Base-by-base conservation (phyloP, 2,113 vertebrate genomes). In the Salvelinus alpinus region DNA sequence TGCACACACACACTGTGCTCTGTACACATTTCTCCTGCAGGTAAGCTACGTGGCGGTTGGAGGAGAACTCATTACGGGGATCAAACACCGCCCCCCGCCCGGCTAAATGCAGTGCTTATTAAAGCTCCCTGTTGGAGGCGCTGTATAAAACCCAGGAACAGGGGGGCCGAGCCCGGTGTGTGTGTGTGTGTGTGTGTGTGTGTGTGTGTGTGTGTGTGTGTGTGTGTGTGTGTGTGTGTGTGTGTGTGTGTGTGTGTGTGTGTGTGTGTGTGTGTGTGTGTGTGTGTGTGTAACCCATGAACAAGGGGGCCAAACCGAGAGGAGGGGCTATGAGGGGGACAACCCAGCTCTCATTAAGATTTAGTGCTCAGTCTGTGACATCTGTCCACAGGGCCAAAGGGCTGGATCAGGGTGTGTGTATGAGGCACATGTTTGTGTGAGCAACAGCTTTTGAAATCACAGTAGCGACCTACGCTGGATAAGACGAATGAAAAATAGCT, bases 71-170 rank as follows among this genome's bases (percentile, higher is more conserved):
- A 80, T 90, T 90, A 89, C 84, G 73, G 70, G 75, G 91, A 94
- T 93, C 90, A 94, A 93, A 91, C 78, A 76, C 76, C 82, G 80
- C 47, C 80, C 87, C 90, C 89, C 54, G 80, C 88, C 47, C 47
- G 64, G 88, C 82, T 87, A 84, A 90, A 81, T 34, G 74, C 89
- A 78, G 73, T 70, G 81, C 79, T 85, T 92, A 91, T 89, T 89
- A 88, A 89, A 92, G 87, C 18, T 64, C 88, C 1, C 88, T 85
- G 87, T 76, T 75, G 88, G 91, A 84, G 82, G 90, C 77, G 76
- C 73, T 47, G 78, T 82, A 78, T 79, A 88, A 84, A 88, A 91
- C 27, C n/a, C 60, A 79, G 73, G 64, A 72, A 84, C 18, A 38
- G 71, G 27, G 57, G 68, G 29, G 34, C 51, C 8, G n/a, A 62